Conservation (phyloP, 2,888 invertebrate genomes). For the Leucophenga maculata region DNA sequence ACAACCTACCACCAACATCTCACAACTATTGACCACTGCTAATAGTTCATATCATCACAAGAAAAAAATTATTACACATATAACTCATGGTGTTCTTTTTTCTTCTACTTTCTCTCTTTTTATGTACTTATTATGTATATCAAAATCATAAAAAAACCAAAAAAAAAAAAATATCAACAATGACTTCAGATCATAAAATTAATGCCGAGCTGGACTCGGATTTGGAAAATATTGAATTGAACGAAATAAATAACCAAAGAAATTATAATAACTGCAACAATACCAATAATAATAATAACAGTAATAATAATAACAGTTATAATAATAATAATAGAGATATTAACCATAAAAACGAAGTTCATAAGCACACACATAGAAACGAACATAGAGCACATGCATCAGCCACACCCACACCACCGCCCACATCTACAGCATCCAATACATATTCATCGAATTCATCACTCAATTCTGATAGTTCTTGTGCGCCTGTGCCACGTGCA, state of each 20-base stretch:
- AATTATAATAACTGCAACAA: conserved; percentile 44
- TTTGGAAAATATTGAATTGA: conserved; percentile 70
- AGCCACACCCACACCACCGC: conserved; percentile 35
- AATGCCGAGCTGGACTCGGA: conserved; percentile 71
- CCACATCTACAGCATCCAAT: conserved; percentile 30
- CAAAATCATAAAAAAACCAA: not conserved
- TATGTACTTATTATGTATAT: conserved; percentile 18
- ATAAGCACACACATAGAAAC: conserved; percentile 12
- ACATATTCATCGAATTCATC: conserved; percentile 61
- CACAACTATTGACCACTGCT: too few relatives aligned
- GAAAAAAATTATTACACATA: conserved; percentile 17
- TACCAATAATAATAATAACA: conserved; percentile 51
- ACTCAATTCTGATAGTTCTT: conserved; percentile 57
- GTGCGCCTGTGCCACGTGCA: conserved; percentile 49
- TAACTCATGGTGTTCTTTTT: conserved; percentile 42
- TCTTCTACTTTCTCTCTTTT: conserved; percentile 34
- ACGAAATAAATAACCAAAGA: conserved; percentile 58
- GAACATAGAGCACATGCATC: conserved; percentile 30
- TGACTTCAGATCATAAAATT: conserved; percentile 64
- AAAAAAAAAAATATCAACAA: conserved; percentile 40
- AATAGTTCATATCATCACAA: too few relatives aligned
- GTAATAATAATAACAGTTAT: conserved; percentile 36
- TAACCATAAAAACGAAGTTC: conserved; percentile 51
- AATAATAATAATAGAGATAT: conserved; percentile 44
- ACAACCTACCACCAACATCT: too few relatives aligned